Conservation (phyloP, 37 sponge, comb jelly and placozoan species). For the Axinella damicornis region DNA sequence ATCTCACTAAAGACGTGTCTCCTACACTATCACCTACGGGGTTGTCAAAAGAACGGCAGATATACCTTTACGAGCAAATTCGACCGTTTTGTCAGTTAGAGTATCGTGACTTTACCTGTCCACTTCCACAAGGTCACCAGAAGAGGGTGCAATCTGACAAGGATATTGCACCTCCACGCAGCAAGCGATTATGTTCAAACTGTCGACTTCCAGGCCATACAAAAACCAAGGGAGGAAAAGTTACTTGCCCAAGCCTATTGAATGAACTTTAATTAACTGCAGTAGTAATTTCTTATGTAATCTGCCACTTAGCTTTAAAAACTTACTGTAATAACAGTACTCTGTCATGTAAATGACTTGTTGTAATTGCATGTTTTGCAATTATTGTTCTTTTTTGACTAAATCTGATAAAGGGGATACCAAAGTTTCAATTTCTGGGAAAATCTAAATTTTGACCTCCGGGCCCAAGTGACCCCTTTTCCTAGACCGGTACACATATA, state of each 20-base stretch:
- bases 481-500: no score
- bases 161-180: neutral
- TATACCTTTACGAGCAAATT: conserved; percentile 38
- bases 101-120: conserved; percentile 37
- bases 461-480: no score
- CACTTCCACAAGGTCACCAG: conserved; percentile 9
- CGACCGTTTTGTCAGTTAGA: conserved; percentile 19
- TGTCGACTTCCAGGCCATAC: conserved; percentile 46
- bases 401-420: no score
- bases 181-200: conserved; percentile 39
- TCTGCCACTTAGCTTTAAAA: no score
- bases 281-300: no score
- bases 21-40: conserved; percentile 24
- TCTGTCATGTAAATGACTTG: no score
- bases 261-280: no score
- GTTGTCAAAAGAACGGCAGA: conserved; percentile 8
- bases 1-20: neutral
- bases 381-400: no score
- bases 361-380: no score
- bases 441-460: no score
- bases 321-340: no score
- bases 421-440: no score
- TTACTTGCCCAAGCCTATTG: conserved; percentile 20
- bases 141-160: neutral
- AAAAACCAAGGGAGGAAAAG: conserved; percentile 21